Conservation (phyloP, 1,140 invertebrate species). For the Eueides isabella region DNA sequence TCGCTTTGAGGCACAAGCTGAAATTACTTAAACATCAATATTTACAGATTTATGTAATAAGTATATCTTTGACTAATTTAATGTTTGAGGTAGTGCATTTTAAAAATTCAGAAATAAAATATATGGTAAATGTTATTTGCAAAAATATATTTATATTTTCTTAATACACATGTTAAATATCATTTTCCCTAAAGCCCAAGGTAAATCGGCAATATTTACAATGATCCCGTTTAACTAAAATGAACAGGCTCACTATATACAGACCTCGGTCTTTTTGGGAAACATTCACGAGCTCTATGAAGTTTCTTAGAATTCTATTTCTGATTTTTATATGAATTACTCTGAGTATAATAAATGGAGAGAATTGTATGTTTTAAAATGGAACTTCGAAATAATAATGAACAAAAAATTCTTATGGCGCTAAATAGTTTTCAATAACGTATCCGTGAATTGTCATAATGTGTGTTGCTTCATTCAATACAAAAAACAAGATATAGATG, state of each 20-base stretch:
- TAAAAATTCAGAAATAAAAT: not conserved
- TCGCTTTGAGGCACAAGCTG: not conserved
- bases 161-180: not conserved
- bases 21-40: not conserved
- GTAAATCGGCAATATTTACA: slow-evolving; percentile 29
- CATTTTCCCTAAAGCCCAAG: slow-evolving; percentile 22
- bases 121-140: not conserved
- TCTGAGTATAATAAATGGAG: slow-evolving; percentile 8
- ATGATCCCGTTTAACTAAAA: slow-evolving; percentile 31
- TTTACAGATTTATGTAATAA: too few relatives aligned
- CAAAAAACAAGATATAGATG: too few relatives aligned
- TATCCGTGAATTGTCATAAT: not conserved
- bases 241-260: slow-evolving; percentile 27
- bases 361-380: not conserved
- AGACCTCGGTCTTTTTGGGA: slow-evolving; percentile 38
- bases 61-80: too few relatives aligned
- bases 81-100: too few relatives aligned
- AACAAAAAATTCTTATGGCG: too few relatives aligned
- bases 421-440: not conserved
- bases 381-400: not conserved
- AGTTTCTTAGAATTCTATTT: slow-evolving; percentile 42
- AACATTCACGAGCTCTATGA: slow-evolving; percentile 34
- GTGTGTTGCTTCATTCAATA: too few relatives aligned
- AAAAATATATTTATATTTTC: not conserved
- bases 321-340: slow-evolving; percentile 36